Evolutionary conservation across 2,888 invertebrate species (phyloP).

Genomic region (Julus scandinavius): DNA sequence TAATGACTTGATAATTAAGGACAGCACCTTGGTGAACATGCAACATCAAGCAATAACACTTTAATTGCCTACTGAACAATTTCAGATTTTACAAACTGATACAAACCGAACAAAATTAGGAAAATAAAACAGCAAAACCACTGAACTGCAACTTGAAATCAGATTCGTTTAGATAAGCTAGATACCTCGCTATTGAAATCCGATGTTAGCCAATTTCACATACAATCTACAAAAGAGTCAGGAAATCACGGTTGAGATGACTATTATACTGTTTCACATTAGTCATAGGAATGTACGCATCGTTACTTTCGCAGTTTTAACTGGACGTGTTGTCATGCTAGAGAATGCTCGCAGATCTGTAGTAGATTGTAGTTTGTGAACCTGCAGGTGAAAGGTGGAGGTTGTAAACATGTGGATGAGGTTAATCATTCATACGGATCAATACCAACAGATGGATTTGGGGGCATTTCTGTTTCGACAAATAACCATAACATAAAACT

Average conservation of each 20-base stretch:
- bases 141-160: background rate
- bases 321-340: background rate
- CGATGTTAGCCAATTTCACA: background rate
- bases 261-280: too few species aligned
- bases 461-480: slow-evolving; percentile 14
- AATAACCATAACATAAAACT: background rate
- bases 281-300: too few species aligned
- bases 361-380: background rate
- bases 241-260: too few species aligned
- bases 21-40: too few species aligned
- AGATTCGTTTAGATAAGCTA: too few species aligned
- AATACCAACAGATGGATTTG: background rate
- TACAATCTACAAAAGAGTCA: background rate
- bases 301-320: too few species aligned
- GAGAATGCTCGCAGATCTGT: background rate
- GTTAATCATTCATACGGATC: background rate
- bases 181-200: too few species aligned
- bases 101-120: background rate
- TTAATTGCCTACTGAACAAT: background rate
- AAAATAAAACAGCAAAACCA: background rate
- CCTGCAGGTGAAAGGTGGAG: background rate
- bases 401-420: background rate
- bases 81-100: background rate
- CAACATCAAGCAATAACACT: background rate
- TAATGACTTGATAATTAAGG: too few species aligned